Evolutionary conservation across 2,797 vertebrate species (phyloP).

Genomic region (Anolis apletophallus): DNA sequence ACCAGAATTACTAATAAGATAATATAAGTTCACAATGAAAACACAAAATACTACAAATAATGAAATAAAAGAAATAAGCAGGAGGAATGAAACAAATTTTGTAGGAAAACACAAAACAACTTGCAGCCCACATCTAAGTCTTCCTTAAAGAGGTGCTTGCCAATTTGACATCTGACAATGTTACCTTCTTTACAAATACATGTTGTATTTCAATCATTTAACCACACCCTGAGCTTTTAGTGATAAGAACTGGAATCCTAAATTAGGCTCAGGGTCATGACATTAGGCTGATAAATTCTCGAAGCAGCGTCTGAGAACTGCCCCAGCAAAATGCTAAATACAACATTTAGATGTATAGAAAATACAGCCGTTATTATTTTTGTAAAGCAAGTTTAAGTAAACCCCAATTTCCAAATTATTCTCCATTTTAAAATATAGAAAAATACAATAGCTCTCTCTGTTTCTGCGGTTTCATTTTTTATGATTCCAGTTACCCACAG

Average conservation of each 20-base stretch:
- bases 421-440: background rate
- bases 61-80: background rate
- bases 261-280: background rate
- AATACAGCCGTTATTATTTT: background rate
- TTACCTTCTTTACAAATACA: background rate
- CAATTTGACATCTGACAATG: background rate
- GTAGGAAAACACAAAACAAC: background rate
- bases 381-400: background rate
- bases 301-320: background rate
- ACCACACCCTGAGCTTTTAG: background rate
- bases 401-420: background rate
- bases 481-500: too few relatives aligned
- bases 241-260: background rate
- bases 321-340: background rate
- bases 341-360: background rate
- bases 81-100: background rate
- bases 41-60: background rate
- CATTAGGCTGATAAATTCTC: background rate
- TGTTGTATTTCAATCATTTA: background rate
- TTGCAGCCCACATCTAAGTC: background rate
- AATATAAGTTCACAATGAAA: background rate
- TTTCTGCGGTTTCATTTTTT: too few relatives aligned
- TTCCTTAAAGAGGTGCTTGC: background rate
- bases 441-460: too few relatives aligned
- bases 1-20: background rate